Conservation (phyloP, 1,140 invertebrate genomes). For the Mycetomoellerius zeteki region DNA sequence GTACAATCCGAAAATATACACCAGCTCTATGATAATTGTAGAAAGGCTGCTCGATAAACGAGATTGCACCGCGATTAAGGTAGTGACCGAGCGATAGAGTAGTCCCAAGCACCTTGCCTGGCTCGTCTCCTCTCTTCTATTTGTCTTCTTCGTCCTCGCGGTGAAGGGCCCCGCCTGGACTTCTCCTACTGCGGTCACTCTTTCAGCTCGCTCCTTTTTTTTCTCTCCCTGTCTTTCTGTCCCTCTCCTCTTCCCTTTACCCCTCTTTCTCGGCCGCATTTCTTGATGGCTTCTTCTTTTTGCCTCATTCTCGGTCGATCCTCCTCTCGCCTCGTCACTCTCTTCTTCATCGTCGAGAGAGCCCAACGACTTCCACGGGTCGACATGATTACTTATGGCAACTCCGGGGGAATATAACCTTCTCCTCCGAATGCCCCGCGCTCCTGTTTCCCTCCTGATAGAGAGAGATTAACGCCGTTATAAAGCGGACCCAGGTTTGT, state of each 20-base stretch:
- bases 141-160: constrained; percentile 61
- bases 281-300: constrained; percentile 70
- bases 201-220: constrained; percentile 57
- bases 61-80: constrained; percentile 30
- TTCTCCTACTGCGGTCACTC: constrained; percentile 62
- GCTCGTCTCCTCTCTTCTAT: constrained; percentile 60
- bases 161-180: constrained; percentile 68
- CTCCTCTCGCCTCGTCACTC: constrained; percentile 71
- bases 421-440: constrained; percentile 52
- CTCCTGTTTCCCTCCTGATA: constrained; percentile 56
- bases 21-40: constrained; percentile 31
- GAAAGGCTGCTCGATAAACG: constrained; percentile 38
- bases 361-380: constrained; percentile 66
- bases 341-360: constrained; percentile 70
- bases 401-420: constrained; percentile 43
- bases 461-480: constrained; percentile 74
- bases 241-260: neutral
- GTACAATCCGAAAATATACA: constrained; percentile 14
- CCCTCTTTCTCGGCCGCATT: constrained; percentile 64
- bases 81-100: constrained; percentile 28
- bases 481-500: constrained; percentile 67
- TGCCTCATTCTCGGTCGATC: constrained; percentile 57
- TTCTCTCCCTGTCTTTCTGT: constrained; percentile 18
- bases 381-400: constrained; percentile 74
- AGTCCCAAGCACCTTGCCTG: constrained; percentile 62